Percentiles rank a stretch among this genome's conserved stretches.
phyloP scores from a whole-genome alignment of 2,113 vertebrate species.

The Toxotes chatareus region DNA sequence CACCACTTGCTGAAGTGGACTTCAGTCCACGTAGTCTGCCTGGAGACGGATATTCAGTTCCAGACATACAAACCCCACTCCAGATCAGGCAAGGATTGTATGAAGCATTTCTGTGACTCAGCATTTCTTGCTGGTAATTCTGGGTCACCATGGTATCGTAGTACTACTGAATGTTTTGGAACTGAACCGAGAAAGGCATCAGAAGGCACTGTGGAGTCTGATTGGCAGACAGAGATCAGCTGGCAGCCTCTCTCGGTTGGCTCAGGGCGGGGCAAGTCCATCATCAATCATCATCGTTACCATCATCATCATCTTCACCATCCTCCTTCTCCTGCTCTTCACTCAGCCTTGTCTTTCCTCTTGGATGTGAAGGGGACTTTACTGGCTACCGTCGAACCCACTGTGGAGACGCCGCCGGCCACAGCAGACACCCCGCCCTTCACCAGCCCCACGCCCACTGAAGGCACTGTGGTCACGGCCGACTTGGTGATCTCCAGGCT shows the following conservation, averaged over 20 bases:
- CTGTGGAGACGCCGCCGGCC: conserved; percentile 82
- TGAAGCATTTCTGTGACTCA: conserved; percentile 14
- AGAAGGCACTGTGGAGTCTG: conserved; percentile 64
- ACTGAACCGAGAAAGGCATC: conserved; percentile 36
- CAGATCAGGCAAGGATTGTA: not conserved
- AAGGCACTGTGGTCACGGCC: conserved; percentile 82
- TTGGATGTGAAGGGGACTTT: conserved; percentile 85
- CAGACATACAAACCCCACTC: conserved; percentile 16
- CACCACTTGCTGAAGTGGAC: conserved; percentile 26
- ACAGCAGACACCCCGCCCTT: conserved; percentile 85
- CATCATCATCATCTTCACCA: conserved; percentile 13
- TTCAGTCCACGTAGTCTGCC: conserved; percentile 18
- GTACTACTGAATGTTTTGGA: conserved; percentile 25
- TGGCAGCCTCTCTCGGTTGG: conserved; percentile 51
- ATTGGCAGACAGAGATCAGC: conserved; percentile 54
- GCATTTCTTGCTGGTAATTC: conserved; percentile 19
- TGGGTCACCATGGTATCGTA: conserved; percentile 17
- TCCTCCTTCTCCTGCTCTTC: conserved; percentile 38
- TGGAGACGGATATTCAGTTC: conserved; percentile 23
- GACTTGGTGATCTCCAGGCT: conserved; percentile 85
- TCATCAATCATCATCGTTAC: conserved; percentile 46
- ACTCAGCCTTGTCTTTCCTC: conserved; percentile 87
- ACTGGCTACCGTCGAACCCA: conserved; percentile 82
- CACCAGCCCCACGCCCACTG: conserved; percentile 82
- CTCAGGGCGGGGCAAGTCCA: conserved; percentile 66